These are phyloP conservation scores for Actinernus sp. DNA, from an alignment of 92 coral and sea anemone species.

Conservation along the genomic window DNA sequence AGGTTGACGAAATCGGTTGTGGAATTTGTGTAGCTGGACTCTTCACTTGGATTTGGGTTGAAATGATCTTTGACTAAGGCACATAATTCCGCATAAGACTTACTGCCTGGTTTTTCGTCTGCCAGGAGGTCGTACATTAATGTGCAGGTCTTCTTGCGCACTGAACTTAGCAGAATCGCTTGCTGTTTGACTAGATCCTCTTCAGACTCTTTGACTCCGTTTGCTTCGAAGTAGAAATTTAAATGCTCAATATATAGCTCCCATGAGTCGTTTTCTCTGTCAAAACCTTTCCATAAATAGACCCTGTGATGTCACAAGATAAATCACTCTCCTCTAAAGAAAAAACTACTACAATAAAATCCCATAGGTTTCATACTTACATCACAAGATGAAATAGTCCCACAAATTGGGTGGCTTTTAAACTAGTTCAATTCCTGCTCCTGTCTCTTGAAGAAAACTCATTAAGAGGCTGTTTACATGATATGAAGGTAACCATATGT, in stretches of 20 bases:
- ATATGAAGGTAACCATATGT: too few species aligned
- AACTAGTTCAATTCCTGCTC: too few species aligned
- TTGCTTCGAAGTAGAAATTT: conserved; percentile 28
- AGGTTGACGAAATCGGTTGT: conserved; percentile 1
- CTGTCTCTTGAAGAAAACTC: too few species aligned
- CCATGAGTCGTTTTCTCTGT: conserved; percentile 16
- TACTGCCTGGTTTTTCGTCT: conserved; percentile 3
- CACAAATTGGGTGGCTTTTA: too few species aligned
- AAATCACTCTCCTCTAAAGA: too few species aligned
- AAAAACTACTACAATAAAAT: too few species aligned
- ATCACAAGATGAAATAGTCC: too few species aligned
- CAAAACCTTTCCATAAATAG: conserved; percentile 15
- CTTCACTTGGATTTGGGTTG: conserved; percentile 26
- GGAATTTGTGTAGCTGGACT: conserved; percentile 8
- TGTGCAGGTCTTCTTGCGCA: conserved; percentile 17
- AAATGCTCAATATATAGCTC: conserved; percentile 20
- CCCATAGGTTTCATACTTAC: too few species aligned
- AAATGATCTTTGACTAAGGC: conserved; percentile 20
- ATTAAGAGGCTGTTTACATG: too few species aligned
- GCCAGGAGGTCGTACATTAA: conserved; percentile 23
- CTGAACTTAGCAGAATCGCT: conserved; percentile 19
- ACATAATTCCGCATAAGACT: conserved; percentile 14
- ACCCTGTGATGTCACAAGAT: conserved; percentile 5
- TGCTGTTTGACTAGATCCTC: not conserved
- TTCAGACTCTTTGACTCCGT: not conserved